Evolutionary conservation across 2,888 invertebrate species (phyloP).

Genomic region (Yponomeuta malinellus): DNA sequence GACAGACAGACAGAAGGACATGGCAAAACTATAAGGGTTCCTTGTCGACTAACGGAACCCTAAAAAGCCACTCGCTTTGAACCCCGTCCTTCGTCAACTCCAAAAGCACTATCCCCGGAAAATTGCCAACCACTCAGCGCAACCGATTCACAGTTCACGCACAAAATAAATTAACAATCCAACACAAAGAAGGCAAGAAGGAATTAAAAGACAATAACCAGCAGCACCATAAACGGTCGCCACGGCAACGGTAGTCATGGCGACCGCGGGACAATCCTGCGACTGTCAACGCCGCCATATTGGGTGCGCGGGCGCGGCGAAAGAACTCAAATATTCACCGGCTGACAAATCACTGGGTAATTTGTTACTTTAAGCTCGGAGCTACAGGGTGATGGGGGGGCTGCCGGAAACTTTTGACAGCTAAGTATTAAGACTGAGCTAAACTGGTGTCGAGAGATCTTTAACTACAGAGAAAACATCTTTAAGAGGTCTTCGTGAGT

Average conservation of each 20-base stretch:
- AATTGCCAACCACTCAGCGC: neutral
- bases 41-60: no score
- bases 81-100: neutral
- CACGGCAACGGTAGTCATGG: conserved; percentile 7
- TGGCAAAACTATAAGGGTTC: no score
- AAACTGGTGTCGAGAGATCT: no score
- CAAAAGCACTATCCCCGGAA: neutral
- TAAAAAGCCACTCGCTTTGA: neutral
- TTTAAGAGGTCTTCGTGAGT: no score
- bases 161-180: conserved; percentile 3
- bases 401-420: conserved; percentile 4
- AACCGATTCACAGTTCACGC: neutral
- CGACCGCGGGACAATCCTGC: conserved; percentile 21
- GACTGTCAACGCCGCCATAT: conserved; percentile 56
- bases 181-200: conserved; percentile 3
- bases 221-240: conserved; percentile 13
- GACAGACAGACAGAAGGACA: no score
- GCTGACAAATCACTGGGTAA: conserved; percentile 69
- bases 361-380: conserved; percentile 45
- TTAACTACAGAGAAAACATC: no score
- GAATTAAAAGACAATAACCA: conserved; percentile 14
- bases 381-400: conserved; percentile 27
- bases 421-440: neutral
- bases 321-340: conserved; percentile 53
- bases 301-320: conserved; percentile 46